Percentiles rank a stretch among this genome's conserved stretches.
Evolutionary conservation across 2,113 vertebrate genomes (phyloP).

Genomic region (Porphyrio hochstetteri): DNA sequence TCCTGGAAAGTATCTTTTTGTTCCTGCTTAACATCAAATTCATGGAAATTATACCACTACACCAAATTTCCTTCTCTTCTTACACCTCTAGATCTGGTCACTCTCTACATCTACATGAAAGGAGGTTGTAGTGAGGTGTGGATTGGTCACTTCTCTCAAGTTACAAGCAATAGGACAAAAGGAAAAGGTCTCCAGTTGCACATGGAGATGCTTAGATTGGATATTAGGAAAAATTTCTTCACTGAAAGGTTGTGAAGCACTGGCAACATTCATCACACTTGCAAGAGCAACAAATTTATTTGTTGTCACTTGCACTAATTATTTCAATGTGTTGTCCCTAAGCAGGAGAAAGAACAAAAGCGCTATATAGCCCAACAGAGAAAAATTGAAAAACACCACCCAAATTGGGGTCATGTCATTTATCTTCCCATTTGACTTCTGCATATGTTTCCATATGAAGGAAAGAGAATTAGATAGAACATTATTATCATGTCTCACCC

Average conservation of each 20-base stretch:
- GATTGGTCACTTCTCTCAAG: background rate
- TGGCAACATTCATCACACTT: background rate
- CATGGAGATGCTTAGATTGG: background rate
- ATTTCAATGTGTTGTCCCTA: background rate
- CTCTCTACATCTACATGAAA: background rate
- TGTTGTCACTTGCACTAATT: background rate
- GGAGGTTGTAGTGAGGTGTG: accelerated
- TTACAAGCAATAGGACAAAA: background rate
- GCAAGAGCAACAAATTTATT: background rate
- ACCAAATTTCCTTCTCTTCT: background rate
- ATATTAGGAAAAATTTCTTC: background rate
- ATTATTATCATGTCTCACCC: background rate
- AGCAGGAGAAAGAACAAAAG: background rate
- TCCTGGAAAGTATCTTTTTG: background rate
- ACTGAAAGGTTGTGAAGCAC: background rate
- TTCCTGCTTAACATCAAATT: background rate
- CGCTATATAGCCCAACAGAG: background rate
- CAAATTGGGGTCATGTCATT: background rate
- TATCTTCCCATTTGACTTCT: background rate
- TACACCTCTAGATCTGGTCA: background rate
- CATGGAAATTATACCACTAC: background rate
- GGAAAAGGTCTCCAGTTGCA: background rate
- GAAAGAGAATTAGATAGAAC: background rate
- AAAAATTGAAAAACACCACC: background rate
- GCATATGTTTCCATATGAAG: background rate